Conservation (phyloP, 2,888 invertebrate species). For the Mimumesa dahlbomi region DNA sequence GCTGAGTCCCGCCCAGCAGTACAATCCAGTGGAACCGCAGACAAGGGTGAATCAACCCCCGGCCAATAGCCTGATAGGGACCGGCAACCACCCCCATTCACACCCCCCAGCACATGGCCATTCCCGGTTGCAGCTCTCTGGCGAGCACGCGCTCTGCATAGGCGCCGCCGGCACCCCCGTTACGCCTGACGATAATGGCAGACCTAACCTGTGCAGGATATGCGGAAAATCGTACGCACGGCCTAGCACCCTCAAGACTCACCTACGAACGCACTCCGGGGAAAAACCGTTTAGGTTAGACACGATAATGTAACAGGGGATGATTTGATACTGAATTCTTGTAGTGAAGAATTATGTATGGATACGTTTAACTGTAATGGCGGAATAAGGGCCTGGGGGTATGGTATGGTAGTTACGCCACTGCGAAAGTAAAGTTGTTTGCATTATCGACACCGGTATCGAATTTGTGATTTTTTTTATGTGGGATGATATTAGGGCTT, state of each 20-base stretch:
- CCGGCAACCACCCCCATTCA: conserved; percentile 72
- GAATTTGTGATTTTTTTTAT: too few species aligned
- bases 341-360: too few species aligned
- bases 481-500: too few species aligned
- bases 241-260: conserved; percentile 98
- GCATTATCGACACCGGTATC: too few species aligned
- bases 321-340: too few species aligned
- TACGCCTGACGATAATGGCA: conserved; percentile 87
- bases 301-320: too few species aligned
- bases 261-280: conserved; percentile 97
- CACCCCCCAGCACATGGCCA: conserved; percentile 75
- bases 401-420: too few species aligned
- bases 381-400: too few species aligned
- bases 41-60: conserved; percentile 77
- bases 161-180: conserved; percentile 80
- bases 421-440: too few species aligned
- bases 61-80: conserved; percentile 79
- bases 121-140: conserved; percentile 69
- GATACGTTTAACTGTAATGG: too few species aligned
- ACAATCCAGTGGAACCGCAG: conserved; percentile 76
- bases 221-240: conserved; percentile 98
- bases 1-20: conserved; percentile 79
- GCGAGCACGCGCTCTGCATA: conserved; percentile 81
- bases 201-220: conserved; percentile 95
- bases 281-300: conserved; percentile 91